These are phyloP conservation scores for Sciurus niger DNA, from an alignment of 2,113 vertebrate species.

Conservation along the genomic window DNA sequence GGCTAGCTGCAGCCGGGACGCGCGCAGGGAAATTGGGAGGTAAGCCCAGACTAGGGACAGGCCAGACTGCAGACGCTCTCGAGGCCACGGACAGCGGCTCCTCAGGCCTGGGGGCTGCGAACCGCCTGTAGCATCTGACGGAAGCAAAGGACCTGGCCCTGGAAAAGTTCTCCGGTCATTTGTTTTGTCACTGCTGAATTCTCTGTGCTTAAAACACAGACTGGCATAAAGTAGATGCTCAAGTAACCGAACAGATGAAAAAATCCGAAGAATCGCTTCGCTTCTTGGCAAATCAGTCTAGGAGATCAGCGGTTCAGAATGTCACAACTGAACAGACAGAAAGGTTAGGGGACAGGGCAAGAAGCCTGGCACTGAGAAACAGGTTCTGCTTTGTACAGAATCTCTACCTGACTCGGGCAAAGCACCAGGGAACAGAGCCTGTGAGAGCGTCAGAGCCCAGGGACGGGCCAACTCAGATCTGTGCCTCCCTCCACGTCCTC, in stretches of 20 bases:
- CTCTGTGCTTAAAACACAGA: not conserved
- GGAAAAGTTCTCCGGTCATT: not conserved
- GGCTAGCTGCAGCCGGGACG: not conserved
- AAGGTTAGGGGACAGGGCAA: not conserved
- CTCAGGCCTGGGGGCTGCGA: not conserved
- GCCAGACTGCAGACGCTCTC: not conserved
- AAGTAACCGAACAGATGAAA: not conserved
- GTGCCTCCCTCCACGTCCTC: not conserved
- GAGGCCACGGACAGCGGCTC: not conserved
- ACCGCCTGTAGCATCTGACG: not conserved
- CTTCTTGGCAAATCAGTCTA: not conserved
- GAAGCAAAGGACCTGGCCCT: not conserved
- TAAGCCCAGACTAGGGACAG: not conserved
- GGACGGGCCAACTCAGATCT: not conserved
- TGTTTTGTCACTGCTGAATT: not conserved
- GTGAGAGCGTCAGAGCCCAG: not conserved
- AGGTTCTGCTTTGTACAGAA: not conserved
- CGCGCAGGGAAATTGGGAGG: not conserved
- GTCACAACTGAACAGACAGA: not conserved
- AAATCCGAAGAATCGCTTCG: not conserved
- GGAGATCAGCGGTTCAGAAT: not conserved
- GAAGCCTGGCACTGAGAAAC: slow-evolving; percentile 45
- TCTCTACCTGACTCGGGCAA: slow-evolving; percentile 48
- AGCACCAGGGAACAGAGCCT: slow-evolving; percentile 33
- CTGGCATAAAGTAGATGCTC: not conserved